Conservation (phyloP, 2,888 invertebrate species). For the Steinernema carpocapsae region DNA sequence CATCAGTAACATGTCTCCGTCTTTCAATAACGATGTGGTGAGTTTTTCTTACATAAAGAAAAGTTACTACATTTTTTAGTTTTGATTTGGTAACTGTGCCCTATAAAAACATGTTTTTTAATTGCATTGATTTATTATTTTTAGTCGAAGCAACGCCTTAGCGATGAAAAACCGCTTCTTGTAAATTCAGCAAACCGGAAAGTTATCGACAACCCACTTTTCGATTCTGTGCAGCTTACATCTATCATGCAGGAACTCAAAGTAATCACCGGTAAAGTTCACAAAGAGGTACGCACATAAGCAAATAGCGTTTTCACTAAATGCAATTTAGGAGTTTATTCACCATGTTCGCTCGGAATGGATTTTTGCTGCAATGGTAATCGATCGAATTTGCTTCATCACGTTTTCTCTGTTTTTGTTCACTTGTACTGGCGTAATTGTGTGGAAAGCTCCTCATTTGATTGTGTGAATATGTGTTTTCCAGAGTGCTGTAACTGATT, state of each 20-base stretch:
- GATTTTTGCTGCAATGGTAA: constrained; percentile 66
- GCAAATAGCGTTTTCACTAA: constrained; percentile 10
- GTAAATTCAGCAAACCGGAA: neutral
- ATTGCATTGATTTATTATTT: neutral
- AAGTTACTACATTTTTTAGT: no score
- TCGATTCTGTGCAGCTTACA: constrained; percentile 50
- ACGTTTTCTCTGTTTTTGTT: constrained; percentile 63
- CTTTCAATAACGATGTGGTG: neutral
- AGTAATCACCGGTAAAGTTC: constrained; percentile 59
- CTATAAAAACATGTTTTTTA: neutral
- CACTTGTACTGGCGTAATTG: constrained; percentile 59
- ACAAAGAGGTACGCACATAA: constrained; percentile 58
- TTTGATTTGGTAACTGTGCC: no score
- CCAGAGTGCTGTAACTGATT: no score
- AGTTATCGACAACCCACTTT: neutral
- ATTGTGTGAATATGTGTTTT: constrained; percentile 47
- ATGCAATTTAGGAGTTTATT: constrained; percentile 56
- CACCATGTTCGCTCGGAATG: constrained; percentile 64
- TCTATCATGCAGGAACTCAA: constrained; percentile 52
- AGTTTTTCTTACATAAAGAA: no score
- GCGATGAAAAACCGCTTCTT: neutral
- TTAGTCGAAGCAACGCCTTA: neutral
- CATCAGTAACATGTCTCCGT: constrained; percentile 1
- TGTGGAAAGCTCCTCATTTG: constrained; percentile 64
- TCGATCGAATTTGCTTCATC: constrained; percentile 66